Base-by-base conservation (phyloP, 1,140 invertebrate species). In the Hylaeus volcanicus region DNA sequence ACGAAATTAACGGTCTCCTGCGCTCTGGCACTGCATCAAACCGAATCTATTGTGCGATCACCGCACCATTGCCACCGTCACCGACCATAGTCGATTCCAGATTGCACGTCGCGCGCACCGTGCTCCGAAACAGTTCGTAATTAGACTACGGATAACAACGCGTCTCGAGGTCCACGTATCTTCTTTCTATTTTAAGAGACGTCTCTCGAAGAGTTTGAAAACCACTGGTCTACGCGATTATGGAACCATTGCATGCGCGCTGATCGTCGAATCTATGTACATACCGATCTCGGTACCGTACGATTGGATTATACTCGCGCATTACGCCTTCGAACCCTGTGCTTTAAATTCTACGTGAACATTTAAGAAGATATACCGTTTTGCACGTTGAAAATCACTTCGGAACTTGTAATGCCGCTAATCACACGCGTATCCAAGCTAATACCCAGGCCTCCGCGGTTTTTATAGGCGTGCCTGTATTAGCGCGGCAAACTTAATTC, bases 1-100 rank as follows among this genome's bases (percentile, higher is more conserved):
- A 83, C 85, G 85, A 92, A 92, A 92, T 92, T 91, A 92, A 92
- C 88, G 89, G 87, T 88, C 85, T 87, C 74, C 63, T 53, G 81
- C 61, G 56, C 68, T 79, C 78, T 70, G 85, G 80, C 84, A 85
- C 84, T 91, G 88, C 89, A 87, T 91, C 90, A 91, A 91, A 89
- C 88, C 78, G 86, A 90, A 88, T 91, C 83, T 83, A 91, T 91
- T 92, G 89, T 90, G 82, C 78, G 71, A 85, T 79, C 82, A 79
- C 81, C 70, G 71, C 74, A 81, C 81, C 64, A 85, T 85, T 77
- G 74, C 74, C 68, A 72, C 72, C 83, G 74, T 78, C 83, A 82
- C 83, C 74, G 79, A 76, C 58, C 74, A 86, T 78, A 79, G 74
- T 60, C 70, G 9, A 5, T 73, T 39, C 84, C 82, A 82, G 84